Percentiles rank a stretch among this genome's conserved stretches.
phyloP scores from a whole-genome alignment of 2,113 vertebrate genomes.

The Malurus alboscapulatus region DNA sequence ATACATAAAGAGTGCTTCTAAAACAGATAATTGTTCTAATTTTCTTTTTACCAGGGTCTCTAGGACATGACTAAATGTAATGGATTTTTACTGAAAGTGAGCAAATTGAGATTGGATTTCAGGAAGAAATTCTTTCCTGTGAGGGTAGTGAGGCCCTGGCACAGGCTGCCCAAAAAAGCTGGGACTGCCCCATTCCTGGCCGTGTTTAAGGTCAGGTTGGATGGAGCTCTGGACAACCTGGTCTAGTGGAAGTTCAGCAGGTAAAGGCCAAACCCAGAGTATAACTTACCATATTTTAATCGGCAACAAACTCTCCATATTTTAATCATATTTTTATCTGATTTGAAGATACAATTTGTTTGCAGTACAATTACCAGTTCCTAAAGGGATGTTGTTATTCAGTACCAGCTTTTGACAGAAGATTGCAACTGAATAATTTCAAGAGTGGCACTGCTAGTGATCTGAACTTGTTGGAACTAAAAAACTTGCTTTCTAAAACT shows the following conservation, averaged over 20 bases:
- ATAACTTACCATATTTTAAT: not conserved
- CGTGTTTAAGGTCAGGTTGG: not conserved
- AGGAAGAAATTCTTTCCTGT: not conserved
- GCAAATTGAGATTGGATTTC: not conserved
- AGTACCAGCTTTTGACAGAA: not conserved
- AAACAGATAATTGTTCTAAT: not conserved
- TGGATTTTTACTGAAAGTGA: not conserved
- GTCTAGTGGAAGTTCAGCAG: not conserved
- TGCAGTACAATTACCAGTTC: not conserved
- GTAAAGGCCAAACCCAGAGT: not conserved
- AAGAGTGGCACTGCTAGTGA: not conserved
- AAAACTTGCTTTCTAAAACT: not conserved
- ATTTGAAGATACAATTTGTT: not conserved
- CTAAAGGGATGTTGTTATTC: not conserved
- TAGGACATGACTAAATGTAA: not conserved
- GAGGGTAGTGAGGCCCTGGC: not conserved
- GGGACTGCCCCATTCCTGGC: not conserved
- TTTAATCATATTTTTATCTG: not conserved
- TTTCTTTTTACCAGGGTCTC: not conserved
- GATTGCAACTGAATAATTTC: not conserved
- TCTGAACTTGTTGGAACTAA: not conserved
- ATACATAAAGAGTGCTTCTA: not conserved
- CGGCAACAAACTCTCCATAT: not conserved
- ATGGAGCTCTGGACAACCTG: not conserved
- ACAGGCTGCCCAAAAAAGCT: not conserved